These are phyloP conservation scores for Heterodera schachtii DNA, from an alignment of 1,140 invertebrate genomes.

Conservation along the genomic window DNA sequence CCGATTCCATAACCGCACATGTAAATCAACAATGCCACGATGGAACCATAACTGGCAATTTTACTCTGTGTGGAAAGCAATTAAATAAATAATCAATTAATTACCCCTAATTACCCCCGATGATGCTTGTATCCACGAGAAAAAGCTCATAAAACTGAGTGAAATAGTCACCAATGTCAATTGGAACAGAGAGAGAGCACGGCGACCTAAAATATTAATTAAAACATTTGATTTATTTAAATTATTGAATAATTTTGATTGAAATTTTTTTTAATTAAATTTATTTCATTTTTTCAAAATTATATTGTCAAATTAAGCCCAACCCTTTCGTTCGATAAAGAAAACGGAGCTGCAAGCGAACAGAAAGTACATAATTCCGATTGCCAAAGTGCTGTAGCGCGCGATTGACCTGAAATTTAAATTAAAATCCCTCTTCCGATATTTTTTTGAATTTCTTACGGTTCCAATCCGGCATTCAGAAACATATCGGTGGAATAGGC, in stretches of 20 bases:
- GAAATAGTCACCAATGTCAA: constrained; percentile 50
- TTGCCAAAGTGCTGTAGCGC: constrained; percentile 54
- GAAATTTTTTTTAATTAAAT: too few relatives aligned
- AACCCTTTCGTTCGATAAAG: constrained; percentile 55
- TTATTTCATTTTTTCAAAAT: too few relatives aligned
- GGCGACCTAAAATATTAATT: constrained; percentile 29
- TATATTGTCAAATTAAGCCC: too few relatives aligned
- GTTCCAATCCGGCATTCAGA: constrained; percentile 54
- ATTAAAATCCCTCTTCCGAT: background rate
- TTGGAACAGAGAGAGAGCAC: constrained; percentile 57
- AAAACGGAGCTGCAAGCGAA: constrained; percentile 58
- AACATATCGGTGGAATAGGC: constrained; percentile 61
- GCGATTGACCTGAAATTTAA: constrained; percentile 37
- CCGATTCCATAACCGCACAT: constrained; percentile 62
- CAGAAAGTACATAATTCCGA: constrained; percentile 62
- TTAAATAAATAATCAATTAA: constrained; percentile 2
- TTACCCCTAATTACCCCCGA: background rate
- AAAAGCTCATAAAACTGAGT: constrained; percentile 49
- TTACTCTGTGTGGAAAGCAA: constrained; percentile 30
- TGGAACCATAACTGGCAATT: constrained; percentile 57
- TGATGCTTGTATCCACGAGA: constrained; percentile 52
- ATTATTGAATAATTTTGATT: too few relatives aligned
- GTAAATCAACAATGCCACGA: constrained; percentile 54
- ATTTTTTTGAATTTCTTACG: constrained; percentile 30
- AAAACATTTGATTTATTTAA: background rate